Evolutionary conservation across 2,888 invertebrate species (phyloP), one percentile per base, ranked within the genome.

Genomic region (Erebia epiphron): DNA sequence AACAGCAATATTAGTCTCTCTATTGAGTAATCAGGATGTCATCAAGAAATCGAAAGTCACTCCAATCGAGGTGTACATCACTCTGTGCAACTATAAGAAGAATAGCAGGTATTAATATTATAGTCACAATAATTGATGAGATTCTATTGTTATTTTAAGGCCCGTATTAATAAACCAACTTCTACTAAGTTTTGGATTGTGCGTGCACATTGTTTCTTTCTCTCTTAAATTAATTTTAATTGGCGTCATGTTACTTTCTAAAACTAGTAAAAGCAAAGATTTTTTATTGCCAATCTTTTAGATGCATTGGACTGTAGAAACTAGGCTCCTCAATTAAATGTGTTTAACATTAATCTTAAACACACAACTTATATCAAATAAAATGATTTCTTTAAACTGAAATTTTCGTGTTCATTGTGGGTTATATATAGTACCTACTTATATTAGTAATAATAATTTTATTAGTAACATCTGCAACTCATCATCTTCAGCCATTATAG

Each of bases 51-150:
- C 91, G 0, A 86, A 87, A 50, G 79, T 92, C 46, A 89, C 91
- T 0, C 88, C 93, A 0, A 86, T 95, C 11, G 94, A 94, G 75
- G 94, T 95, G 56, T 94, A 94, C 77, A 93, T 95, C 71, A 90
- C 94, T 8, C 77, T 95, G 73, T 93, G 91, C 82, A 94, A 95
- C 82, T 96, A 96, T 77, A 95, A 94, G 79, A 94, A 94, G 79
- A 95, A 94, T 71, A 94, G 94, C 80, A 95, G 92, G 96, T 95
- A 68, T 56, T n/a, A 46, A 63, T 14, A 46, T n/a, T 26, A 11
- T 16, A 46, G 5, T 16, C 62, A 9, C 9, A 50, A 5, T 50
- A 50, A 64, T n/a, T 11, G 46, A 13, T 11, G 46, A 46, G 46
- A 11, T 11, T 46, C 11, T 46, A 46, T 13, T 46, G 7, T 0